These are phyloP conservation scores for Myrmecophaga tridactyla DNA, from an alignment of 2,113 vertebrate genomes.

Conservation along the genomic window DNA sequence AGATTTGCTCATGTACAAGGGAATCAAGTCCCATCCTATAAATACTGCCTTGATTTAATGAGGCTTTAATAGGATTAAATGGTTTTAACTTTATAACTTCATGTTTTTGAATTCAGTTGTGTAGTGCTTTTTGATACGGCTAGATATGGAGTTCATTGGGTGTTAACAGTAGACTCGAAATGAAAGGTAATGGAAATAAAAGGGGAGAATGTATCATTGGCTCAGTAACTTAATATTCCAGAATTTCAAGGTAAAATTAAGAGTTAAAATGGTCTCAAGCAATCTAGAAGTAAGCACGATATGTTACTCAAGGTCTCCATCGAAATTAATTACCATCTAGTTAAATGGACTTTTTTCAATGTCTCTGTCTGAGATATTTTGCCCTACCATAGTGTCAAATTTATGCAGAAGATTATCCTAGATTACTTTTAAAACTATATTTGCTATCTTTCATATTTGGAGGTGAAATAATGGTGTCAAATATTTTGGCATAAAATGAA, in stretches of 20 bases:
- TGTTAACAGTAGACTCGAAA: slow-evolving; percentile 28
- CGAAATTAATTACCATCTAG: slow-evolving; percentile 45
- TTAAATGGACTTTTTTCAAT: background rate
- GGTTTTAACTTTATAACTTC: slow-evolving; percentile 77
- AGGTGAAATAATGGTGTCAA: background rate
- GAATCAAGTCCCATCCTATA: slow-evolving; percentile 68
- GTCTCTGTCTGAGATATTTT: slow-evolving; percentile 11
- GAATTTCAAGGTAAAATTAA: slow-evolving; percentile 48
- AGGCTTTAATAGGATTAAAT: slow-evolving; percentile 79
- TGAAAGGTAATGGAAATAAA: slow-evolving; percentile 15
- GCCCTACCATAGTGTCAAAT: background rate
- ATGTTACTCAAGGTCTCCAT: background rate
- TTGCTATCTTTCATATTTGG: background rate
- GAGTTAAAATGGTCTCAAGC: background rate
- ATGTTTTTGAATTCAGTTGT: slow-evolving; percentile 73
- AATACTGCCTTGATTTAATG: slow-evolving; percentile 79
- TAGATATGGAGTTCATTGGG: slow-evolving; percentile 63
- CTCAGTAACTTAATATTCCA: slow-evolving; percentile 44
- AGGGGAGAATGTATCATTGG: background rate
- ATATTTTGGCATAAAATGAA: background rate
- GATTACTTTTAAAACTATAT: background rate
- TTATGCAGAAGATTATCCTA: background rate
- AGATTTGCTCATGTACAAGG: slow-evolving; percentile 72
- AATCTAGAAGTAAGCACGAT: slow-evolving; percentile 27
- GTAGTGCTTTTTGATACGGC: slow-evolving; percentile 54